These are phyloP conservation scores for Olivierus martensii DNA, from an alignment of 1,140 invertebrate species.

Conservation along the genomic window DNA sequence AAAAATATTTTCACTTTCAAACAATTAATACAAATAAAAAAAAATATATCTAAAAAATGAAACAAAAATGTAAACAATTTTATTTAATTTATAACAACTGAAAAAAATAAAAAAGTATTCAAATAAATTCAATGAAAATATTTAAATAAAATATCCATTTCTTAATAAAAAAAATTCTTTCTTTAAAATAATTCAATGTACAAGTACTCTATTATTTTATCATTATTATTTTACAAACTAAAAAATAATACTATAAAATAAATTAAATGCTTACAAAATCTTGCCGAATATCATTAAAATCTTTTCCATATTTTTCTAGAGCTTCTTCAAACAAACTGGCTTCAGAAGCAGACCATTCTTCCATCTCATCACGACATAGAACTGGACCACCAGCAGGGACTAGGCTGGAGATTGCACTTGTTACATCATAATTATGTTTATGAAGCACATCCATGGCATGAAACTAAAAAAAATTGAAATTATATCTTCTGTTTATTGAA, in stretches of 20 bases:
- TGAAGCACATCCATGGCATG: conserved; percentile 98
- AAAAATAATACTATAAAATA: background rate
- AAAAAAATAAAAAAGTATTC: too few relatives aligned
- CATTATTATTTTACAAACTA: background rate
- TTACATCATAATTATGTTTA: conserved; percentile 79
- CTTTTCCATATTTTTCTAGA: conserved; percentile 96
- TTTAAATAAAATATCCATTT: background rate
- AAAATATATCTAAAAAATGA: too few relatives aligned
- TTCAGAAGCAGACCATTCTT: conserved; percentile 99
- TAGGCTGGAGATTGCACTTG: conserved; percentile 77
- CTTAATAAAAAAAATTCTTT: background rate
- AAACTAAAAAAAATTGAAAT: conserved; percentile 67
- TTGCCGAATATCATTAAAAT: conserved; percentile 94
- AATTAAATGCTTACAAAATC: conserved; percentile 71
- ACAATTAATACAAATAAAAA: too few relatives aligned
- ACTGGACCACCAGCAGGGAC: conserved; percentile 92
- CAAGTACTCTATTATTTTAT: background rate
- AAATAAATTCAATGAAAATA: too few relatives aligned
- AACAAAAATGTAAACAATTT: too few relatives aligned
- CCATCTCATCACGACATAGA: conserved; percentile 97
- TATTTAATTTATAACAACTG: too few relatives aligned
- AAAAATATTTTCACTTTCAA: too few relatives aligned
- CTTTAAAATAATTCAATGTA: background rate
- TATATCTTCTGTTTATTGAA: too few relatives aligned
- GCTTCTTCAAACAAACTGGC: conserved; percentile 99